phyloP scores from a whole-genome alignment of 1,140 invertebrate genomes.

The Drosophila jambulina region DNA sequence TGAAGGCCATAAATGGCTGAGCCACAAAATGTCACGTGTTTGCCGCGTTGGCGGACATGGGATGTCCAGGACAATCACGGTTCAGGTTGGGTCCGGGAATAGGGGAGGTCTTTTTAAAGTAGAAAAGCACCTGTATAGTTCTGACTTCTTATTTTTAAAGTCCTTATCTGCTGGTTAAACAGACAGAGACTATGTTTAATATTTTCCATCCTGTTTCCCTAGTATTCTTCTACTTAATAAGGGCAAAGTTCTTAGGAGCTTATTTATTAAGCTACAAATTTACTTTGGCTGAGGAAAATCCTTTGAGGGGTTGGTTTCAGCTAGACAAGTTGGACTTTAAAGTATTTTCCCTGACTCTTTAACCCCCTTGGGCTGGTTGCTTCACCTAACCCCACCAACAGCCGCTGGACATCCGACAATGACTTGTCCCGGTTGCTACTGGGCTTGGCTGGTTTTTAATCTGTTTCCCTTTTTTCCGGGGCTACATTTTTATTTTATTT shows the following conservation, averaged over 20 bases:
- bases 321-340: slow-evolving; percentile 34
- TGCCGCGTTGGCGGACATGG: slow-evolving; percentile 26
- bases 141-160: background rate
- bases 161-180: background rate
- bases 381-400: slow-evolving; percentile 23
- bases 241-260: background rate
- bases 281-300: slow-evolving; percentile 13
- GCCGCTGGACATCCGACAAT: slow-evolving; percentile 42
- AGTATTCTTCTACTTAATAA: background rate
- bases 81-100: slow-evolving; percentile 27
- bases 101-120: slow-evolving; percentile 12
- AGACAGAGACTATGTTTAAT: background rate
- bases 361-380: slow-evolving; percentile 2
- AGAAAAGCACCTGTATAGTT: background rate
- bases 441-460: slow-evolving; percentile 43
- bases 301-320: background rate
- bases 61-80: slow-evolving; percentile 43
- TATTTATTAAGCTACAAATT: background rate
- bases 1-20: slow-evolving; percentile 56
- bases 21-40: slow-evolving; percentile 67
- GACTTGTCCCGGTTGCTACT: slow-evolving; percentile 20
- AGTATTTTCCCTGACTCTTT: slow-evolving; percentile 53
- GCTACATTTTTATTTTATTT: slow-evolving; percentile 1
- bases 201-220: background rate
- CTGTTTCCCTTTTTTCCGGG: slow-evolving; percentile 32